A percentile compares a stretch with the other conserved stretches of the same genome.
Conservation (phyloP, 2,797 vertebrate genomes). For the Pantherophis alleghaniensis region DNA sequence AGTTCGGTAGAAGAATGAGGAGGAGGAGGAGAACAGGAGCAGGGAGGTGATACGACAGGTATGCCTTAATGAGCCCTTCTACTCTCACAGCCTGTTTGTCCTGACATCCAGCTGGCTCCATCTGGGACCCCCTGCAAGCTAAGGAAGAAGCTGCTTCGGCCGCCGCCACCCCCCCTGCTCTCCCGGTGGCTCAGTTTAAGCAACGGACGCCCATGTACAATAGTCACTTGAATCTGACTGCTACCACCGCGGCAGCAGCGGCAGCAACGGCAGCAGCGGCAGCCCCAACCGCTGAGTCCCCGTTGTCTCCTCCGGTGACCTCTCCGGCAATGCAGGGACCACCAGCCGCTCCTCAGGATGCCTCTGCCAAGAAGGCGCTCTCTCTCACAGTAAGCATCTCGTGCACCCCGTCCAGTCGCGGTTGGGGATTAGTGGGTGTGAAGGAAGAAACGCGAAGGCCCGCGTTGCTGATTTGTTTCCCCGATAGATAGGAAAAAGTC, state of each 20-base stretch:
- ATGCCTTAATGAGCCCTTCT: neutral
- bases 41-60: neutral
- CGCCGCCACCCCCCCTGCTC: slow-evolving; percentile 62
- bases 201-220: slow-evolving; percentile 96
- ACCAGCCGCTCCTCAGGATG: slow-evolving; percentile 80
- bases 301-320: slow-evolving; percentile 75
- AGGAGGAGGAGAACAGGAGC: neutral
- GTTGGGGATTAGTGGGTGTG: too few relatives aligned
- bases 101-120: slow-evolving; percentile 71
- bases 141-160: slow-evolving; percentile 84
- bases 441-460: neutral
- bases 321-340: slow-evolving; percentile 78
- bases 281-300: slow-evolving; percentile 70
- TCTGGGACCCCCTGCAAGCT: slow-evolving; percentile 85
- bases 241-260: slow-evolving; percentile 64
- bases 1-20: neutral
- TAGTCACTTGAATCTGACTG: slow-evolving; percentile 74
- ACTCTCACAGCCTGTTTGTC: neutral
- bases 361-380: slow-evolving; percentile 90
- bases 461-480: neutral
- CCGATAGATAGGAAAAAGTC: neutral
- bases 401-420: neutral
- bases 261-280: slow-evolving; percentile 25
- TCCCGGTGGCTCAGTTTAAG: slow-evolving; percentile 89
- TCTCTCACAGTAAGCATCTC: slow-evolving; percentile 84